These are phyloP conservation scores for Drosophila pseudoananassae DNA, from an alignment of 1,140 invertebrate species.

Conservation along the genomic window DNA sequence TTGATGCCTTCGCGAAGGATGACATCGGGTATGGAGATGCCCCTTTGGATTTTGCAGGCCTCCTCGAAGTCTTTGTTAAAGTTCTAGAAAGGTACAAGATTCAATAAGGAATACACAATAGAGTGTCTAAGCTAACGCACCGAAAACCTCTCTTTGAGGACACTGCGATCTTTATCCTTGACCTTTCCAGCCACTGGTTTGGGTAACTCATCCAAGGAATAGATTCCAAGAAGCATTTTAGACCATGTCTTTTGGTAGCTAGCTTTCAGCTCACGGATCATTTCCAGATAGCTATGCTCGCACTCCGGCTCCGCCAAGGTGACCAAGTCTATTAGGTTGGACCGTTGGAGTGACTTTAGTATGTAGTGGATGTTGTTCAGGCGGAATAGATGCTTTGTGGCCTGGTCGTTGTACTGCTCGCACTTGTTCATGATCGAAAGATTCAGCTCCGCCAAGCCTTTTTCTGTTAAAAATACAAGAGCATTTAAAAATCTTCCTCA, in stretches of 20 bases:
- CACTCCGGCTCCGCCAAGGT: slow-evolving; percentile 92
- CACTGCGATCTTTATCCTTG: slow-evolving; percentile 94
- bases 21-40: slow-evolving; percentile 96
- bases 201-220: slow-evolving; percentile 87
- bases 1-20: slow-evolving; percentile 93
- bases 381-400: slow-evolving; percentile 93
- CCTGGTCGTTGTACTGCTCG: slow-evolving; percentile 92
- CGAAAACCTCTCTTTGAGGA: slow-evolving; percentile 97
- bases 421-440: slow-evolving; percentile 93
- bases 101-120: neutral
- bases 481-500: neutral
- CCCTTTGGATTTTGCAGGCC: slow-evolving; percentile 91
- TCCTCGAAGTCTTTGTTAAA: slow-evolving; percentile 99
- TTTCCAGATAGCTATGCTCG: slow-evolving; percentile 92
- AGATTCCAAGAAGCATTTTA: slow-evolving; percentile 91
- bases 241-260: slow-evolving; percentile 88
- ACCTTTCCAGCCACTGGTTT: slow-evolving; percentile 88
- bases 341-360: slow-evolving; percentile 93
- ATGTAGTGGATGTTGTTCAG: slow-evolving; percentile 95
- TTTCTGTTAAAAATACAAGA: slow-evolving; percentile 86
- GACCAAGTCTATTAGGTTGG: slow-evolving; percentile 92
- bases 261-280: slow-evolving; percentile 85
- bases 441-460: slow-evolving; percentile 94
- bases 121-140: slow-evolving; percentile 83
- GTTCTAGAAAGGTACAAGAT: slow-evolving; percentile 84